Evolutionary conservation across 2,888 invertebrate species (phyloP).

Genomic region (Cataglyphis rosenhaueri): DNA sequence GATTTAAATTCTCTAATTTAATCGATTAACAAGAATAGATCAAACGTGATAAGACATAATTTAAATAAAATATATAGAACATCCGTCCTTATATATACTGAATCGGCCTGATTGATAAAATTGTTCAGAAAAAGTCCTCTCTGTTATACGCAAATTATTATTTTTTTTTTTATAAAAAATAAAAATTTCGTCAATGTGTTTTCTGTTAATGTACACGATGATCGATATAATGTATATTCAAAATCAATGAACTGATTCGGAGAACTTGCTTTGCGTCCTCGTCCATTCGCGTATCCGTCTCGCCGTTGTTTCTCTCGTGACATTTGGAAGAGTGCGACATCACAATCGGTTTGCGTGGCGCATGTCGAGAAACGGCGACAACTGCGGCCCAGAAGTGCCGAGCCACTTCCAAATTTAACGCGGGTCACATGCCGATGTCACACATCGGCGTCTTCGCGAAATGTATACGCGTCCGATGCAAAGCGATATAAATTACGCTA

Average conservation of each 20-base stretch:
- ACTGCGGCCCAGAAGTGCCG: constrained; percentile 17
- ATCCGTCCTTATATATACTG: background rate
- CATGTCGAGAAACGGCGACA: constrained; percentile 8
- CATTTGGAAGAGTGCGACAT: constrained; percentile 40
- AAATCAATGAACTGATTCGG: background rate
- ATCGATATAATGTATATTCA: background rate
- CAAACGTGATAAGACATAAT: background rate
- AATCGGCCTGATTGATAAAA: background rate
- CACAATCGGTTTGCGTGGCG: constrained; percentile 41
- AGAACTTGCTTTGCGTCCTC: background rate
- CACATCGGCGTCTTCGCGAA: constrained; percentile 10
- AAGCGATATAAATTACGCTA: too few species aligned
- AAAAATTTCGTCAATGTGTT: background rate
- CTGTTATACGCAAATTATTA: background rate
- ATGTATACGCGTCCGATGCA: background rate
- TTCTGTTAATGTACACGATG: background rate
- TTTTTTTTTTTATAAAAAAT: background rate
- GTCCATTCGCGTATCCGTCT: background rate
- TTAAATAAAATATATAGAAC: background rate
- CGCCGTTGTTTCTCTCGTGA: constrained; percentile 23
- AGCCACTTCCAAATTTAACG: constrained; percentile 52
- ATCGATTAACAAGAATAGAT: background rate
- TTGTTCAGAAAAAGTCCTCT: background rate
- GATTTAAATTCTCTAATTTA: background rate
- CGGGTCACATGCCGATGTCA: constrained; percentile 47